Percentiles rank a stretch among this genome's conserved stretches.
These are phyloP conservation scores for Lordiphosa stackelbergi DNA, from an alignment of 1,140 invertebrate genomes.

Conservation along the genomic window DNA sequence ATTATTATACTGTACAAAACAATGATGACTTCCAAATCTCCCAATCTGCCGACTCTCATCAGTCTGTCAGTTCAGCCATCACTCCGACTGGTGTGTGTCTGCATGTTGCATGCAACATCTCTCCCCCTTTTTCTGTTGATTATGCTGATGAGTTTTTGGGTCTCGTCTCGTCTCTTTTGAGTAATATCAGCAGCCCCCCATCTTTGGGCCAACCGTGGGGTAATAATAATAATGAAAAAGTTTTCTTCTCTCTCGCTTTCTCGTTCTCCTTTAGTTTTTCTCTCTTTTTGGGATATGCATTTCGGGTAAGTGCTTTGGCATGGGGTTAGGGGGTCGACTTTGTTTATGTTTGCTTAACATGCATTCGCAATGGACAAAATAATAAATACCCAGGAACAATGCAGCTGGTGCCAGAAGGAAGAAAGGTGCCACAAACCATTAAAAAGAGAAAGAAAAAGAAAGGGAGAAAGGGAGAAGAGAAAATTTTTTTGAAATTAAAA, in stretches of 20 bases:
- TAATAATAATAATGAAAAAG: slow-evolving; percentile 57
- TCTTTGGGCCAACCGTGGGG: slow-evolving; percentile 17
- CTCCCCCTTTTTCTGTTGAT: slow-evolving; percentile 37
- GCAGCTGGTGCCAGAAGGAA: slow-evolving; percentile 3
- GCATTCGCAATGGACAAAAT: slow-evolving; percentile 12
- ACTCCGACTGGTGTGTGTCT: slow-evolving; percentile 16
- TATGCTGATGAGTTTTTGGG: slow-evolving; percentile 50
- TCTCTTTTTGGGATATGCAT: slow-evolving; percentile 1
- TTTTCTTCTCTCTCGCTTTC: slow-evolving; percentile 8
- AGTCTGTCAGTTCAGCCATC: slow-evolving; percentile 19
- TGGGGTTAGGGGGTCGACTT: slow-evolving; percentile 11
- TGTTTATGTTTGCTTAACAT: slow-evolving; percentile 18
- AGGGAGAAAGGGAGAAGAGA: too few relatives aligned
- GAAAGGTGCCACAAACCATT: not conserved
- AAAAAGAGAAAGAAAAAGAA: too few relatives aligned
- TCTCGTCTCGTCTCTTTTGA: slow-evolving; percentile 4
- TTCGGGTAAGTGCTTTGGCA: slow-evolving; percentile 12
- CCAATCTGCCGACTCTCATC: slow-evolving; percentile 18
- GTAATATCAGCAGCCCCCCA: slow-evolving; percentile 30
- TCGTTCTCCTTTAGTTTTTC: not conserved
- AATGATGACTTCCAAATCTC: slow-evolving; percentile 42
- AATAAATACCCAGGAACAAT: slow-evolving; percentile 3
- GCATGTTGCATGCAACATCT: slow-evolving; percentile 52
- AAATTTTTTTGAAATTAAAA: too few relatives aligned
- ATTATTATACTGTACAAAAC: slow-evolving; percentile 11